Conservation (phyloP, 2,888 invertebrate genomes). For the Lydus trimaculatus region DNA sequence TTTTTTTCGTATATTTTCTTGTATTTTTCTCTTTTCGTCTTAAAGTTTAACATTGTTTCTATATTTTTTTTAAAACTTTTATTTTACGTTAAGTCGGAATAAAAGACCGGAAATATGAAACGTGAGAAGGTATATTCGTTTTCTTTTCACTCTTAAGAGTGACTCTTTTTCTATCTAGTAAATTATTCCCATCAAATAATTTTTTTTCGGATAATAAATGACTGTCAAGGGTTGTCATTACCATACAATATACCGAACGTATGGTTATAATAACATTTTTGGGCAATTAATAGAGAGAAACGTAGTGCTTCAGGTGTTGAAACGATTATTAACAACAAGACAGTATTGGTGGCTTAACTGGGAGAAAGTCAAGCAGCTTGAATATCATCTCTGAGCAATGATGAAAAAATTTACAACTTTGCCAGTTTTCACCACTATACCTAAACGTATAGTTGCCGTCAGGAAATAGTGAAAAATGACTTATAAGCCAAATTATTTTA, state of each 20-base stretch:
- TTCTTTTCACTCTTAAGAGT: background rate
- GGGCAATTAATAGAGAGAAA: no score
- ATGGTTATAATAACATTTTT: background rate
- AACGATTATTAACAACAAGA: no score
- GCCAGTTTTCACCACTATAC: no score
- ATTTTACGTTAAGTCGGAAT: slow-evolving; percentile 31
- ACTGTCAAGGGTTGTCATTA: background rate
- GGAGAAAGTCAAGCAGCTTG: no score
- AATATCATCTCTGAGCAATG: background rate
- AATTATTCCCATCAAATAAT: background rate
- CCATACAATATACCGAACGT: background rate
- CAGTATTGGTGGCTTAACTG: no score
- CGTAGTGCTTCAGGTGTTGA: no score
- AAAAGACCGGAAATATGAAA: slow-evolving; percentile 46
- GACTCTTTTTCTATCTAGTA: background rate
- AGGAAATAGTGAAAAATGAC: no score
- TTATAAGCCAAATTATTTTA: no score
- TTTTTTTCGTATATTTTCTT: no score
- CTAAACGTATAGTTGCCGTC: no score
- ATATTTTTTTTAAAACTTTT: slow-evolving; percentile 22
- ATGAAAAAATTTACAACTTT: background rate
- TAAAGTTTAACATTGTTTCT: background rate
- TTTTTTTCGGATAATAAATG: slow-evolving; percentile 1
- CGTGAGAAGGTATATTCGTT: slow-evolving; percentile 44
- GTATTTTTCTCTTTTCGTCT: slow-evolving; percentile 15